These are phyloP conservation scores for Papilio polytes DNA, from an alignment of 1,140 invertebrate species.

Conservation along the genomic window DNA sequence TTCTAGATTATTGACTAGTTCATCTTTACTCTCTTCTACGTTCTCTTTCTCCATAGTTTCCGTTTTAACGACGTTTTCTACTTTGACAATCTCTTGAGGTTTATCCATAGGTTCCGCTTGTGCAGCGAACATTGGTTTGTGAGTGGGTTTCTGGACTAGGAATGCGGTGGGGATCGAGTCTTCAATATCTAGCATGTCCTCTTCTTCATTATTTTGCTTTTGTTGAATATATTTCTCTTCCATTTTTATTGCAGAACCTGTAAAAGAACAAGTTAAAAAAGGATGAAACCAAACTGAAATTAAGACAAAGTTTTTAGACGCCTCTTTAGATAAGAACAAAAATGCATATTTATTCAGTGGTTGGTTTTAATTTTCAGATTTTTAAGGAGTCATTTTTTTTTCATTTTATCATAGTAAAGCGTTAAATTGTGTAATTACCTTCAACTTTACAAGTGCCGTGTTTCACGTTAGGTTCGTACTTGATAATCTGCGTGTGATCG, in stretches of 20 bases:
- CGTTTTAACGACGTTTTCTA: slow-evolving; percentile 67
- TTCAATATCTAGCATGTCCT: slow-evolving; percentile 82
- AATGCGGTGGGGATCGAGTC: slow-evolving; percentile 83
- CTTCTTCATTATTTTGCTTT: slow-evolving; percentile 75
- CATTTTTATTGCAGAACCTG: slow-evolving; percentile 82
- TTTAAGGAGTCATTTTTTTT: neutral
- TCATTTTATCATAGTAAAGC: neutral
- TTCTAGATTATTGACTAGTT: slow-evolving; percentile 81
- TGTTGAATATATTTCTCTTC: slow-evolving; percentile 83
- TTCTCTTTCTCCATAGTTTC: slow-evolving; percentile 60
- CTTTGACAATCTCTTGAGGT: slow-evolving; percentile 74
- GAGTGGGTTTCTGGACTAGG: slow-evolving; percentile 80
- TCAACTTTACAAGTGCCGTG: slow-evolving; percentile 75
- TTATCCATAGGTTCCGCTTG: slow-evolving; percentile 75
- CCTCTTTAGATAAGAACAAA: too few relatives aligned
- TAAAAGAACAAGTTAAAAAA: slow-evolving; percentile 27
- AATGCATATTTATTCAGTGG: too few relatives aligned
- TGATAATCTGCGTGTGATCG: slow-evolving; percentile 81
- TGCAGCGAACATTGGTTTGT: slow-evolving; percentile 70
- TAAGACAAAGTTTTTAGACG: too few relatives aligned
- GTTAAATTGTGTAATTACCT: slow-evolving; percentile 55
- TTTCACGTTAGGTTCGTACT: slow-evolving; percentile 79
- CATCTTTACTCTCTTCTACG: slow-evolving; percentile 68
- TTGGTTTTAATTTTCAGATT: neutral
- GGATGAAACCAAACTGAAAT: too few relatives aligned